A percentile compares a stretch with the other conserved stretches of the same genome.
Evolutionary conservation across 2,888 invertebrate genomes (phyloP).

Genomic region (Melinopterus prodromus): DNA sequence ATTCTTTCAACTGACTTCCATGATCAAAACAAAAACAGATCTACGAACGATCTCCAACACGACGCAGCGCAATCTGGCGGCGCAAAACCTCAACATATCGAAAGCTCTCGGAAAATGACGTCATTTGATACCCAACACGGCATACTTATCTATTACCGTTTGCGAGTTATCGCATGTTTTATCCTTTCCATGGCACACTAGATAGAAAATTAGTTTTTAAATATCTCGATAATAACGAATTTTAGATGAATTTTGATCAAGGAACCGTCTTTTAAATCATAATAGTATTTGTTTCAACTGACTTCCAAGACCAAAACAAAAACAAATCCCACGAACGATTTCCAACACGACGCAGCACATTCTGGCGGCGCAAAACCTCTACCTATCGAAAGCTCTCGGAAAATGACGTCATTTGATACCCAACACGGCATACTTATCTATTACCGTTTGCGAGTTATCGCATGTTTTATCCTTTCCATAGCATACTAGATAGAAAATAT

Average conservation of each 20-base stretch:
- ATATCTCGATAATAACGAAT: background rate
- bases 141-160: background rate
- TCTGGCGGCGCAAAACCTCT: background rate
- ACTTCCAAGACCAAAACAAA: background rate
- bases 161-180: background rate
- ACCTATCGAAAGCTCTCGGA: background rate
- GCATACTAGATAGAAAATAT: background rate
- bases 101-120: too few species aligned
- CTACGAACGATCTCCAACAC: background rate
- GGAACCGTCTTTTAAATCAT: background rate
- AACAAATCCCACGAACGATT: background rate
- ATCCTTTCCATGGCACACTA: background rate
- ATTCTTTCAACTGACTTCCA: background rate
- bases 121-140: background rate
- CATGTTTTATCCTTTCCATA: background rate
- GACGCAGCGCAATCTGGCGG: background rate
- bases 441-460: background rate
- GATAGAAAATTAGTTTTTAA: background rate
- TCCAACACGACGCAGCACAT: background rate
- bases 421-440: background rate
- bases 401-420: background rate
- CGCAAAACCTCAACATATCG: background rate
- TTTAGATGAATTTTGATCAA: background rate
- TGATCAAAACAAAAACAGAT: background rate
- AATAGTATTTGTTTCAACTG: background rate